Base-by-base conservation (phyloP, 1,140 invertebrate genomes). In the Liolophura sinensis region DNA sequence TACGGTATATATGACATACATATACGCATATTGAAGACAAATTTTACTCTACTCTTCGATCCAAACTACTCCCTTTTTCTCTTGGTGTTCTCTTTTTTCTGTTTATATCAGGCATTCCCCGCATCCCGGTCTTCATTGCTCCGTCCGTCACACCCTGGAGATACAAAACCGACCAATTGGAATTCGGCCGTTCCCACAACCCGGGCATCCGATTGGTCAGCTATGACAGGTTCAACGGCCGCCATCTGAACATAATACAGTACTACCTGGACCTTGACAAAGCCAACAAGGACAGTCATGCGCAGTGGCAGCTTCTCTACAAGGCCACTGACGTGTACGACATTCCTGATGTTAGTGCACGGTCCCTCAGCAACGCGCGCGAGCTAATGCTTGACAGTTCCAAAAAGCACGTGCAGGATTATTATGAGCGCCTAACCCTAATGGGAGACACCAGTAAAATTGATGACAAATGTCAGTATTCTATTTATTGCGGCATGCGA, bases 161-260 rank as follows among this genome's bases (percentile, higher is more conserved):
- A 63, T 88, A 88, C 24, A 86, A 86, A 14, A 27, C 52, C 1
- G 3, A 47, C 50, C 22, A 52, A 52, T 57, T 48, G 15, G 65
- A 66, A 22, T 52, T 51, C 1, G 88, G 89, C 48, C 90, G 90
- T 0, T 87, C 91, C n/a, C 93, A 94, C 75, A 96, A 96, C 85
- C 93, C 93, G 9, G 93, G 92, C 12, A 83, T 95, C 56, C 87
- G 93, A 68, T 88, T 94, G 18, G 94, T 94, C 85, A 92, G 93
- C 84, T 95, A 93, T 78, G 91, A 94, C 78, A 92, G 90, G 57
- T 89, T 90, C 75, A 90, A 90, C 46, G 92, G 92, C 72, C 89
- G 92, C 87, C 89, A 95, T 55, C 82, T 93, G 77, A 93, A 95
- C 86, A 95, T 93, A 82, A 90, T 89, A 6, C 93, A 95, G 84